Evolutionary conservation across 2,113 vertebrate genomes (phyloP).

Genomic region (Xyliphius kryptos): DNA sequence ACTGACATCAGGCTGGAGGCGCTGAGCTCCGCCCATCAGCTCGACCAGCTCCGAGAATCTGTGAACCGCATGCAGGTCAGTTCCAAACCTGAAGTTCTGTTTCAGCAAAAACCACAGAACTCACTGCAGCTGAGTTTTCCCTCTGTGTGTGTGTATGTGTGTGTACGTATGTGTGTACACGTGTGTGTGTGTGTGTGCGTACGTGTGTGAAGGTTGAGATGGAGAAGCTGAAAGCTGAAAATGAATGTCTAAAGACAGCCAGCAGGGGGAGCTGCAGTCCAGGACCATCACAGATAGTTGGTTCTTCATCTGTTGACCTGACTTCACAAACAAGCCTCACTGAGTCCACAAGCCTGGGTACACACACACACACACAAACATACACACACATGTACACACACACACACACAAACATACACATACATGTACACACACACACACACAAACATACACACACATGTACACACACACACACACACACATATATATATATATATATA

Average conservation of each 20-base stretch:
- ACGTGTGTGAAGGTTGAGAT: constrained; percentile 81
- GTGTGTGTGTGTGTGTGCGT: constrained; percentile 5
- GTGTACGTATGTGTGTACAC: not conserved
- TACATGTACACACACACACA: no score
- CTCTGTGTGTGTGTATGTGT: not conserved
- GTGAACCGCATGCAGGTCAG: constrained; percentile 87
- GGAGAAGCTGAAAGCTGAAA: constrained; percentile 80
- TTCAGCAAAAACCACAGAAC: no score
- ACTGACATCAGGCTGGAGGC: constrained; percentile 83
- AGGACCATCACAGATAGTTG: constrained; percentile 71
- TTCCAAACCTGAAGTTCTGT: no score
- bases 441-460: no score
- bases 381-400: not conserved
- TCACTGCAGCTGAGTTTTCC: no score
- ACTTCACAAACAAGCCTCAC: constrained; percentile 65
- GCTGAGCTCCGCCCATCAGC: no score
- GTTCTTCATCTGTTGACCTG: constrained; percentile 57
- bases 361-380: not conserved
- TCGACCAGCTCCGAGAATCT: constrained; percentile 82
- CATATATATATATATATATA: no score
- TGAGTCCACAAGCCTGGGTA: constrained; percentile 53
- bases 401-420: no score
- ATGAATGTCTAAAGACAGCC: constrained; percentile 75
- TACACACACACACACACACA: no score
- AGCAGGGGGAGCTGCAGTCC: constrained; percentile 72